Evolutionary conservation across 1,140 invertebrate species (phyloP), one percentile per base, ranked within the genome.

Genomic region (Drosophila parvula): DNA sequence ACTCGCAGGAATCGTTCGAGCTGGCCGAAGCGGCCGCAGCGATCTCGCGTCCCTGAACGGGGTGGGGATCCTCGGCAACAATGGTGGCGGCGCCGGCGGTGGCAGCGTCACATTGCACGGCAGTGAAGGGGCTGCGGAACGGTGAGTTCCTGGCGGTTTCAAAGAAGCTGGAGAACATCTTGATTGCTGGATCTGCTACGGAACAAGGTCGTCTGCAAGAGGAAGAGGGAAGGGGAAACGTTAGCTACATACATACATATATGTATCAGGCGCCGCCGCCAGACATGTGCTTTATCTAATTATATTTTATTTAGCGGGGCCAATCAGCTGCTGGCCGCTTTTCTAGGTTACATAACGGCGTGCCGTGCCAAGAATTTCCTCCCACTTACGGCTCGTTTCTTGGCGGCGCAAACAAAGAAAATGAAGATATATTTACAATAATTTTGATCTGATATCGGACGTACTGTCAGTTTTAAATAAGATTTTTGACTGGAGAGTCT

Each of bases 1-100:
- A 99, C 92, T 98, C 97, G 93, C 98, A 98, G 71, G 97, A 97
- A 91, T 96, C 95, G n/a, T 30, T 38, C 80, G 85, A 88, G 9
- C 91, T 92, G 22, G 93, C 92, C 1, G 93, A 91, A 18, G 94
- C 94, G 34, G 95, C 95, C 4, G 94, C 94, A 50, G 43, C 34
- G 10, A 95, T 94, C 48, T 92, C 92, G 22, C 94, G 92, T 51
- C 93, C 93, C 64, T 92, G 86, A 5, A 95, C 93, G 4, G 94
- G 92, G 27, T 56, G 43, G 4, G 92, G 92, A 68, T 83, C 81
- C 38, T 50, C 38, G 10, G 34, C 18, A 3, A 27, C 3, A 3
- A 28, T n/a, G n/a, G n/a, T n/a, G n/a, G n/a, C n/a, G n/a, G n/a
- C n/a, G n/a, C n/a, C 22, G 0, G 36, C 36, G 14, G 18, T 9